These are phyloP conservation scores for Adrianichthys oophorus DNA, from an alignment of 2,797 vertebrate genomes.

Conservation along the genomic window DNA sequence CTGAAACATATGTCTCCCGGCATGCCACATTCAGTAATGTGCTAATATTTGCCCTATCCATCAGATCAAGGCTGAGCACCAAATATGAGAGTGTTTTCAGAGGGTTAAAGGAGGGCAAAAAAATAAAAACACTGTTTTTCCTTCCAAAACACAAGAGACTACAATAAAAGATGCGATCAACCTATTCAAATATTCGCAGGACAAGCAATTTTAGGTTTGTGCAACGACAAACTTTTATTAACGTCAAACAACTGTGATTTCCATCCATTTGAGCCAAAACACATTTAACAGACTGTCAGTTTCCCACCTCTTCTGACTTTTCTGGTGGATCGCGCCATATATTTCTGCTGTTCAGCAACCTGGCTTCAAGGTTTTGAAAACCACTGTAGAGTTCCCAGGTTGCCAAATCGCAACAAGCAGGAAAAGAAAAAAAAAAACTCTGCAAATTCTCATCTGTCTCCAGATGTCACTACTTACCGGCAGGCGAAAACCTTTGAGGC, in stretches of 20 bases:
- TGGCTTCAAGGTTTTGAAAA: constrained; percentile 58
- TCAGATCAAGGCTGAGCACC: constrained; percentile 58
- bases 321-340: constrained; percentile 33
- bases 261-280: constrained; percentile 13
- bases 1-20: constrained; percentile 47
- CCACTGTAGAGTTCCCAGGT: constrained; percentile 23
- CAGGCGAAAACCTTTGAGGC: constrained; percentile 44
- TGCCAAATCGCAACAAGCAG: constrained; percentile 47
- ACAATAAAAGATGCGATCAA: constrained; percentile 37
- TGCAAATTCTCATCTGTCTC: constrained; percentile 62
- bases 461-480: constrained; percentile 57
- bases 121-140: constrained; percentile 32
- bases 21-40: constrained; percentile 67
- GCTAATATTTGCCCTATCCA: constrained; percentile 75
- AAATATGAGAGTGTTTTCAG: constrained; percentile 58
- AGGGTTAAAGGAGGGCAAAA: constrained; percentile 34
- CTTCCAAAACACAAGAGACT: constrained; percentile 41
- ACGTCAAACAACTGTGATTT: not conserved
- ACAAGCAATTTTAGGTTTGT: not conserved
- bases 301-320: constrained; percentile 12
- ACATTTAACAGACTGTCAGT: constrained; percentile 12
- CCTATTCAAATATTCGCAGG: not conserved
- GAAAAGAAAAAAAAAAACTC: constrained; percentile 49
- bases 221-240: constrained; percentile 19
- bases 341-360: constrained; percentile 64